Evolutionary conservation across 2,888 invertebrate species (phyloP), one percentile per base, ranked within the genome.

Genomic region (Agapostemon virescens): DNA sequence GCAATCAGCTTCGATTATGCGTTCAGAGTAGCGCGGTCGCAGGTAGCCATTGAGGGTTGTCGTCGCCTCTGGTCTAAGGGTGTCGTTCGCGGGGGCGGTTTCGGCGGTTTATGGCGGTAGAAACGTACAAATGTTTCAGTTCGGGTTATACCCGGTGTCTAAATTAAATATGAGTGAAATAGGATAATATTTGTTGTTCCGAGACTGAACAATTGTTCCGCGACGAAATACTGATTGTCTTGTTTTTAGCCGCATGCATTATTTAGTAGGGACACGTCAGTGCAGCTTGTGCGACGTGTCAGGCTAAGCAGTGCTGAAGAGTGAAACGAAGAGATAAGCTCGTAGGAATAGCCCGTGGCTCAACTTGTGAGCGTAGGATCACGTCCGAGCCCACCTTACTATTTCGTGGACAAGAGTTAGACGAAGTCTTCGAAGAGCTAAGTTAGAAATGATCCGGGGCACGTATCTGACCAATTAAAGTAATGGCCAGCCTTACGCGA

Each of bases 241-340:
- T 38, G 11, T 11, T 3, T 38, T 9, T 11, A 38, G 11, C 0
- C 1, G 42, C 42, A 9, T 9, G 9, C 9, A 45, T n/a, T 7
- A 15, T 15, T n/a, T 1, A 2, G 9, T 0, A 45, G 20, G 2
- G 9, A 45, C 20, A 45, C 20, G 45, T 45, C 0, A 45, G 20
- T 45, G 20, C n/a, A n/a, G 7, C 0, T n/a, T n/a, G 20, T n/a
- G n/a, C n/a, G n/a, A n/a, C 20, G 45, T 45, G 7, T 45, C 45
- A 45, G 20, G 45, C 45, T 45, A 45, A 20, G 20, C 7, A 9
- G 20, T n/a, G 45, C 45, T 49, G 45, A 49, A 49, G 45, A n/a
- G 45, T 49, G 45, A n/a, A 49, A n/a, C n/a, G 45, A 49, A 49
- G 45, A 49, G 45, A 49, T 49, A 49, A 49, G 45, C 45, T n/a